Conservation (phyloP, 2,888 invertebrate species). For the Scaptomyza caliginosa region DNA sequence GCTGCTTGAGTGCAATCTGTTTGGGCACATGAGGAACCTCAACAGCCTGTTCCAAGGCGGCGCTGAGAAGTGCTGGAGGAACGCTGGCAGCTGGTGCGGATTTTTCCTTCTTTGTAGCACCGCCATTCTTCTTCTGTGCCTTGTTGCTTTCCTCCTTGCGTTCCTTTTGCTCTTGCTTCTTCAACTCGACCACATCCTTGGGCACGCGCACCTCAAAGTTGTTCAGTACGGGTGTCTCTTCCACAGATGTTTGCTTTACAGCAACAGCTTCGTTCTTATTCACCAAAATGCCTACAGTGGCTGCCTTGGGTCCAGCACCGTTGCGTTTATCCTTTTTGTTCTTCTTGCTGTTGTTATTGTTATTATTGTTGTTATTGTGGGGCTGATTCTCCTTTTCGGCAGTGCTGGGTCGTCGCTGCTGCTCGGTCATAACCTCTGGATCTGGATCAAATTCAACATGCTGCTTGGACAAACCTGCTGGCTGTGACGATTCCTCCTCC, state of each 20-base stretch:
- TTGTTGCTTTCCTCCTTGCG: constrained; percentile 68
- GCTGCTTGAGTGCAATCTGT: constrained; percentile 64
- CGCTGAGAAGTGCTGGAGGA: constrained; percentile 24
- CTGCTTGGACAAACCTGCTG: constrained; percentile 74
- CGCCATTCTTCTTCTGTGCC: constrained; percentile 54
- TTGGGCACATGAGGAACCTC: constrained; percentile 70
- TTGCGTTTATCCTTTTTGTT: constrained; percentile 80
- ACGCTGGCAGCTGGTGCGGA: constrained; percentile 17
- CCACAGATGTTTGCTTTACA: constrained; percentile 70
- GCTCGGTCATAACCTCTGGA: constrained; percentile 76
- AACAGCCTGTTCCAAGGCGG: constrained; percentile 49
- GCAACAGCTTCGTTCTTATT: constrained; percentile 81
- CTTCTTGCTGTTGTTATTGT: constrained; percentile 43
- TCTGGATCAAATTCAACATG: constrained; percentile 83
- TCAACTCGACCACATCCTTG: constrained; percentile 88
- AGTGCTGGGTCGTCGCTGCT: constrained; percentile 63
- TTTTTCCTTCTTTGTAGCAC: constrained; percentile 66
- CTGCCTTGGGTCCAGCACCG: constrained; percentile 50
- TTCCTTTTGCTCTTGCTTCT: constrained; percentile 76
- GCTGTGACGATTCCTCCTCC: constrained; percentile 65
- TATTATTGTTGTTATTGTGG: constrained; percentile 26
- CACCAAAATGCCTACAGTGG: constrained; percentile 80
- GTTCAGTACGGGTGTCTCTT: constrained; percentile 85
- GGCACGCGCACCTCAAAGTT: constrained; percentile 92
- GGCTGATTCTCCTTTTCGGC: constrained; percentile 77